phyloP scores from a whole-genome alignment of 2,113 vertebrate genomes.

The Anser cygnoides region DNA sequence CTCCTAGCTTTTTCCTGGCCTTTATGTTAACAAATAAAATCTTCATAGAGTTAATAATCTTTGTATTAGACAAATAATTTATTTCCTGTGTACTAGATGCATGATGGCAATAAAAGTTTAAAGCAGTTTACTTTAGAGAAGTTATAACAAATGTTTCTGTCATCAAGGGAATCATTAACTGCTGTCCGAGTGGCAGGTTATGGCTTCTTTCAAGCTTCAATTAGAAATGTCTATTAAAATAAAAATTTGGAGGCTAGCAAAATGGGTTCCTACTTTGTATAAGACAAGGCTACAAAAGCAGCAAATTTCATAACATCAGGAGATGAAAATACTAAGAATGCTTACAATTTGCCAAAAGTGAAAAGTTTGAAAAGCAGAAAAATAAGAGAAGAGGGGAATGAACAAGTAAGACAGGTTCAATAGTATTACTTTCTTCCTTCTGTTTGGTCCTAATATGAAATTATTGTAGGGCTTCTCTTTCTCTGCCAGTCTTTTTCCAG shows the following conservation, averaged over 20 bases:
- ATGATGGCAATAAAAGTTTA: background rate
- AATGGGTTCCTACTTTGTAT: background rate
- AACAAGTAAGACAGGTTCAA: background rate
- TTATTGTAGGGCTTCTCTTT: background rate
- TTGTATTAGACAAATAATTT: background rate
- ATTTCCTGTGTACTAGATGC: background rate
- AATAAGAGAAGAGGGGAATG: background rate
- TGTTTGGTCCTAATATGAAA: background rate
- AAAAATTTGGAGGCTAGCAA: background rate
- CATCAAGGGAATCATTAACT: background rate
- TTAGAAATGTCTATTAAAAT: background rate
- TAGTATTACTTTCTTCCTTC: too few relatives aligned
- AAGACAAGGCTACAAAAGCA: background rate
- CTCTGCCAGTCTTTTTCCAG: background rate
- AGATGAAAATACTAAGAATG: background rate
- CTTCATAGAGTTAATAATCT: background rate
- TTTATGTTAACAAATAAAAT: background rate
- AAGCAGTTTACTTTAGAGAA: background rate
- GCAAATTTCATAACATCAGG: background rate
- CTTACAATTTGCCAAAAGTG: background rate
- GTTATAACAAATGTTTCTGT: background rate
- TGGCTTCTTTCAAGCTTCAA: background rate
- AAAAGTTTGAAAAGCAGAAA: background rate
- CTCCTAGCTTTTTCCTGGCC: background rate
- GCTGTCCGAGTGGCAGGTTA: background rate